These are phyloP conservation scores for Gryllus longicercus DNA, from an alignment of 2,888 invertebrate species.

Conservation along the genomic window DNA sequence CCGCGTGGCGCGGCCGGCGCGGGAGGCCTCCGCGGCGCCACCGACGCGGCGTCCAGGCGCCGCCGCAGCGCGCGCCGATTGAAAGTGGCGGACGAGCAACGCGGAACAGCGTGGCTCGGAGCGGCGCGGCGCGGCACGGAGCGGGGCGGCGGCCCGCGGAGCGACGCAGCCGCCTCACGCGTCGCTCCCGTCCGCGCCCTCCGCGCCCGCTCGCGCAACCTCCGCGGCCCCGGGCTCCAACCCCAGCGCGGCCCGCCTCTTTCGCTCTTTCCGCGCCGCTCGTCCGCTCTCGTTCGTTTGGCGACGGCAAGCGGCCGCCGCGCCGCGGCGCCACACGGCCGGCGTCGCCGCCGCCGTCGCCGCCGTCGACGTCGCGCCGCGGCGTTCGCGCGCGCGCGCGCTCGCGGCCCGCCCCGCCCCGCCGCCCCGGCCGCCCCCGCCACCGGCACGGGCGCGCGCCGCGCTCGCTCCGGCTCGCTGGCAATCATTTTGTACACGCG, in stretches of 20 bases:
- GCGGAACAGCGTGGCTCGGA: background rate
- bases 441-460: background rate
- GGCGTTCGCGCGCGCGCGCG: conserved; percentile 4
- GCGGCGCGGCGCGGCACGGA: background rate
- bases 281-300: background rate
- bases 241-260: background rate
- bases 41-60: background rate
- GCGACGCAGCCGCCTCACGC: background rate
- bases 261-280: background rate
- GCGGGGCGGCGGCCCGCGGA: background rate
- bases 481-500: conserved; percentile 25
- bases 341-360: background rate
- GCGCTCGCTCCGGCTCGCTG: background rate
- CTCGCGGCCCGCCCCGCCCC: background rate
- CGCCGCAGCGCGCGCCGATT: conserved; percentile 2
- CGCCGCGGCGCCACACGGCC: background rate
- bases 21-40: background rate
- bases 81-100: background rate
- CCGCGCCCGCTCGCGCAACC: background rate
- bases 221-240: background rate
- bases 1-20: background rate
- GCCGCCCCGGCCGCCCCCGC: background rate
- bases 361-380: background rate
- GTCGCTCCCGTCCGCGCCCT: background rate
- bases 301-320: background rate